Base-by-base conservation (phyloP, 2,888 invertebrate species). In the Graphium colonna region DNA sequence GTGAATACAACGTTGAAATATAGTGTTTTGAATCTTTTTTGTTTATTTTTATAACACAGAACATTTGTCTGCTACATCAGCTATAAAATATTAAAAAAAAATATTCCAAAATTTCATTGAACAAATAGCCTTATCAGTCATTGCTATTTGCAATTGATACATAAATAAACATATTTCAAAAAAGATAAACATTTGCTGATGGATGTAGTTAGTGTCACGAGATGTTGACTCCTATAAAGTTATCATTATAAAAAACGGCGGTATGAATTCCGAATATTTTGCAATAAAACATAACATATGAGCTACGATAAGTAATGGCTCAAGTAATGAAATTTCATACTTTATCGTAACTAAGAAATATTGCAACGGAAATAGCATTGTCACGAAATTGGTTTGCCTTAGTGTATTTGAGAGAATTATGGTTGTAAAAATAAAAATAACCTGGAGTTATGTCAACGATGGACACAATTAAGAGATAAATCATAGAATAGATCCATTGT, bases 401-500 rank as follows among this genome's bases (percentile, higher is more conserved):
- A 58, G 55, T 56, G 62, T 67, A 62, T 69, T 69, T 62, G 59
- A 77, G 73, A 77, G 80, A 82, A 78, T 73, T 76, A 79, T 81
- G 75, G 72, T 66, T 68, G 71, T 73, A 78, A 77, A 77, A 77
- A 68, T 67, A 70, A 75, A 73, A 75, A 73, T 67, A 67, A 69
- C 73, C 75, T 79, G 69, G 74, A 72, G 75, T 78, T 74, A 82
- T 74, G 71, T 71, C 68, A 71, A 69, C 68, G 76, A 73, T 56
- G 60, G 68, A 66, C 64, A 82, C 79, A 83, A 85, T 87, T 84
- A 84, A 87, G 84, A 82, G 65, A 88, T 89, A 89, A 88, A 89
- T 89, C 89, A 89, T 89, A 81, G 70, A 68, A 68, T 77, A 75
- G 73, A 67, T 60, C 64, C 73, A 78, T 88, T 87, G 86, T 87